Evolutionary conservation across 2,888 invertebrate species (phyloP), one percentile per base, ranked within the genome.

Genomic region (Therioaphis trifolii): DNA sequence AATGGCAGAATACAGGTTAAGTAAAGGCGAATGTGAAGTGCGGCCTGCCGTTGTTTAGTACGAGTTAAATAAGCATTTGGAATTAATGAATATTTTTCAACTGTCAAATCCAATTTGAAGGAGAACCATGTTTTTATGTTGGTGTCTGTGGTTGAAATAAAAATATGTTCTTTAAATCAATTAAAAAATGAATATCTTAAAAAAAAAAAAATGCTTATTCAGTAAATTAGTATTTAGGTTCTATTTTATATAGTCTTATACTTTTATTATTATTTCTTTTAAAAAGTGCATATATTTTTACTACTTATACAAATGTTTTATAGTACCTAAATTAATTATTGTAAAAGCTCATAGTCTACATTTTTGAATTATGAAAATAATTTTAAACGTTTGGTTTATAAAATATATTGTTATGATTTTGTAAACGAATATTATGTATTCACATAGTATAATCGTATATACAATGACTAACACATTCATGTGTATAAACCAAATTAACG

Each of bases 1-100:
- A 90, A 95, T 99, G 92, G 98, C 99, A 52, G 96, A 96, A 91
- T 94, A 97, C 89, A 91, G 96, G 86, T 94, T 96, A 87, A 95
- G 95, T 49, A 93, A 95, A 85, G 96, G 96, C 77, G 95, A 95
- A 89, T 96, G 96, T 89, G 92, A 92, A 58, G 92, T 93, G 89
- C 92, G 93, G 85, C 92, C 93, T 24, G 74, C 82, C 49, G 82
- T 82, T 63, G 82, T 82, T 72, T 82, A 82, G 63, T 82, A 72
- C 0, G 7, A 55, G n/a, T 55, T 78, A n/a, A 35, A 68, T 78
- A n/a, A 68, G 78, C 24, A 52, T 52, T 68, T 35, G 63, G 24
- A 21, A 4, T 29, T 24, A n/a, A 40, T 69, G 11, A 78, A 52
- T 1, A 29, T 49, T 35, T 40, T 40, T 9, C 52, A 78, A 69